Percentiles rank a stretch among this genome's conserved stretches.
Conservation (phyloP, 2,888 invertebrate species). For the Ophion obscuratus region DNA sequence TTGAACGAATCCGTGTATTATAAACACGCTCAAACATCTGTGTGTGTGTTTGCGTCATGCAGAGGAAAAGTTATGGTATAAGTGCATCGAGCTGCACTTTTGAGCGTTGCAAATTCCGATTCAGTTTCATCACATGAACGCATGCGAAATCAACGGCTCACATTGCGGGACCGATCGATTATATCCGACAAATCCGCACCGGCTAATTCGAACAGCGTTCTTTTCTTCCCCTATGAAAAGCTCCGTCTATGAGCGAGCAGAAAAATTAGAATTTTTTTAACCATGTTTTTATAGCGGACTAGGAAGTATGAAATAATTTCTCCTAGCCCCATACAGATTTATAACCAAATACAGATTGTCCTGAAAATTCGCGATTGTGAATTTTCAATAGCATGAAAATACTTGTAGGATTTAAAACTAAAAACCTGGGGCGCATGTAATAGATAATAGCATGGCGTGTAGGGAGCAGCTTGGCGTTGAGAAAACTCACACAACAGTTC, state of each 20-base stretch:
- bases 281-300: too few relatives aligned
- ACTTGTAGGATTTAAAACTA: too few relatives aligned
- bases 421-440: too few relatives aligned
- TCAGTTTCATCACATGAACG: conserved; percentile 31
- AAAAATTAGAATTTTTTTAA: too few relatives aligned
- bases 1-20: conserved; percentile 22
- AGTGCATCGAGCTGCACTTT: background rate
- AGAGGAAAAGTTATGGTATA: background rate
- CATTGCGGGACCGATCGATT: conserved; percentile 17
- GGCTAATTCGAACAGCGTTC: background rate
- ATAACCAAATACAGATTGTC: too few relatives aligned
- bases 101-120: conserved; percentile 12
- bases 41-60: background rate
- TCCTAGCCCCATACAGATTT: too few relatives aligned
- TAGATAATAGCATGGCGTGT: too few relatives aligned
- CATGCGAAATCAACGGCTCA: conserved; percentile 23
- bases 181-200: conserved; percentile 1
- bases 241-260: background rate
- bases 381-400: too few relatives aligned
- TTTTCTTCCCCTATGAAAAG: background rate
- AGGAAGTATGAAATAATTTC: too few relatives aligned
- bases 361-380: too few relatives aligned
- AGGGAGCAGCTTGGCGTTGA: too few relatives aligned
- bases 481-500: too few relatives aligned
- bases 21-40: background rate